A percentile compares a stretch with the other conserved stretches of the same genome.
phyloP scores from a whole-genome alignment of 1,140 invertebrate genomes.

The Drosophila yakuba region DNA sequence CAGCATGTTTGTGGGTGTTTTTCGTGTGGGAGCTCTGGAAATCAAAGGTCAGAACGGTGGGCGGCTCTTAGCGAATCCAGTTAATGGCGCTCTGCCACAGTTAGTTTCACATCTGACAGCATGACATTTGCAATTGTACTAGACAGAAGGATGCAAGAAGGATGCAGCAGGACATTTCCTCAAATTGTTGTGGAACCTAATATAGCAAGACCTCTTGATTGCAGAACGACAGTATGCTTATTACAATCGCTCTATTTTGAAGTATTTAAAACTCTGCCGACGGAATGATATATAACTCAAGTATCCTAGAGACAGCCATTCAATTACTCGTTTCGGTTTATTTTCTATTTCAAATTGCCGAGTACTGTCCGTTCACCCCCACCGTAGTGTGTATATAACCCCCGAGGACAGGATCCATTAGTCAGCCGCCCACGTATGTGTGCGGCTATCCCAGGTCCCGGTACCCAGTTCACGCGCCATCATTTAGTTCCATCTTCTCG shows the following conservation, averaged over 20 bases:
- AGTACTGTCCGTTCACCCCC: not conserved
- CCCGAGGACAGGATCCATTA: conserved; percentile 26
- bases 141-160: not conserved
- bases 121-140: conserved; percentile 28
- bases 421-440: conserved; percentile 44
- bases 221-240: not conserved
- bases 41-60: conserved; percentile 46
- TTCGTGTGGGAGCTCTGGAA: conserved; percentile 11
- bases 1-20: conserved; percentile 19
- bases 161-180: not conserved
- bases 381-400: not conserved
- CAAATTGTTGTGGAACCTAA: not conserved
- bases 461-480: not conserved
- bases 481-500: conserved; percentile 13
- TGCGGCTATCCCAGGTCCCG: not conserved
- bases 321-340: too few relatives aligned
- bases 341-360: not conserved
- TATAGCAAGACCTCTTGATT: not conserved
- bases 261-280: not conserved
- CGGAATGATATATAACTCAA: not conserved
- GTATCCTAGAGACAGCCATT: too few relatives aligned
- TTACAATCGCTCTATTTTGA: not conserved
- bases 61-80: conserved; percentile 21
- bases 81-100: conserved; percentile 7
- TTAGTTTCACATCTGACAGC: conserved; percentile 8